phyloP scores from a whole-genome alignment of 2,113 vertebrate species.

The Sinocyclocheilus anophthalmus region DNA sequence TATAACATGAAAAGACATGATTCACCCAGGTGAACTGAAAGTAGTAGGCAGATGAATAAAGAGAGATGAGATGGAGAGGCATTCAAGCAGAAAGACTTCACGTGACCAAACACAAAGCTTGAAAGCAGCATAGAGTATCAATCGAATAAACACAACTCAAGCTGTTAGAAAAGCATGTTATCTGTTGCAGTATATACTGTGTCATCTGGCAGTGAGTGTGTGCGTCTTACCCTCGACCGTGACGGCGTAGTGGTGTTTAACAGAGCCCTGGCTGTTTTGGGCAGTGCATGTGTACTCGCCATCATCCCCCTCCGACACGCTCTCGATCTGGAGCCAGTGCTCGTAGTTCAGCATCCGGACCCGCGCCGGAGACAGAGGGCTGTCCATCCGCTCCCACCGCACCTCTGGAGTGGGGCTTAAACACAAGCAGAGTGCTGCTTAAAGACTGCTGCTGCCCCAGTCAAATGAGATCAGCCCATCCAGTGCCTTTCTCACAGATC shows the following conservation, averaged over 20 bases:
- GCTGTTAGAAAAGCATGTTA: neutral
- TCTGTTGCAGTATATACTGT: neutral
- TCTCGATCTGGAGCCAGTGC: slow-evolving; percentile 76
- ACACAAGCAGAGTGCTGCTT: neutral
- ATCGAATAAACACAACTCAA: neutral
- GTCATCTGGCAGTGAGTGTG: neutral
- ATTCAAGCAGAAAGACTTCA: too few relatives aligned
- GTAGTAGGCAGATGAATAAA: too few relatives aligned
- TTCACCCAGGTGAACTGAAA: too few relatives aligned
- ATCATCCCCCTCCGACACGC: slow-evolving; percentile 74
- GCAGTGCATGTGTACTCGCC: slow-evolving; percentile 85
- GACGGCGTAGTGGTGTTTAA: slow-evolving; percentile 73
- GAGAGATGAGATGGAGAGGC: too few relatives aligned
- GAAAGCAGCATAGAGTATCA: too few relatives aligned
- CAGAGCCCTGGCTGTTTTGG: slow-evolving; percentile 71
- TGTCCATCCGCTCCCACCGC: slow-evolving; percentile 77
- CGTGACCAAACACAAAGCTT: too few relatives aligned
- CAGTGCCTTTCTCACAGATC: too few relatives aligned
- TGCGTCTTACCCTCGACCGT: slow-evolving; percentile 80
- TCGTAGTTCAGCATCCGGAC: slow-evolving; percentile 59
- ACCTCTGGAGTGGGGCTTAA: slow-evolving; percentile 83
- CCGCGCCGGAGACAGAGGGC: slow-evolving; percentile 56
- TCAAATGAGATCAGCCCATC: too few relatives aligned
- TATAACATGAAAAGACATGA: too few relatives aligned
- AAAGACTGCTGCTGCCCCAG: neutral